Base-by-base conservation (phyloP, 2,113 vertebrate genomes). In the Mungos mungo region DNA sequence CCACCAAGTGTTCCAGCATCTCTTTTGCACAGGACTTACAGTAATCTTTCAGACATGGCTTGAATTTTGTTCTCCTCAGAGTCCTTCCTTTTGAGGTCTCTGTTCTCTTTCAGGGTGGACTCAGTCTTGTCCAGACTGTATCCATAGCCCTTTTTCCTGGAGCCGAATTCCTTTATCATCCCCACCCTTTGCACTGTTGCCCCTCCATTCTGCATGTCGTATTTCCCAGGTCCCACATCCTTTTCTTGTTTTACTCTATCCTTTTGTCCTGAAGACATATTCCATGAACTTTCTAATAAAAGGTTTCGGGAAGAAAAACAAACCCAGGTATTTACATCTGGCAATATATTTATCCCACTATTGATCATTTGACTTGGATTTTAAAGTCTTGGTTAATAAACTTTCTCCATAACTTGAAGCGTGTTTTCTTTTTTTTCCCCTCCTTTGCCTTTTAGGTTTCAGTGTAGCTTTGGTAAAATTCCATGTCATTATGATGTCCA, bases 361-460 rank as follows among this genome's bases (percentile, higher is more conserved):
- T 52, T 29, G 74, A 76, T 81, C 35, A 85, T 81, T 80, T 68
- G 23, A 90, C 35, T 93, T 47, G 14, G 4, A 66, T 45, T 95
- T 83, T 90, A 72, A 93, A 88, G 47, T 63, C 18, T 72, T 54
- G 33, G 50, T 54, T 79, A 91, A 38, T 88, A 80, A 93, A 52
- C 10, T 81, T 47, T 12, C 10, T 65, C 38, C 47, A 79, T 12
- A 96, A 52, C 33, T 63, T 74, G 54, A 90, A 69, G 9, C 18
- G 0, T 29, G n/a, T n/a, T n/a, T n/a, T n/a, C n/a, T 76, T 12
- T 41, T 19, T 79, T 54, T 76, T 35, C 27, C 14, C 38, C 19
- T 89, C 12, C 45, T 87, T 90, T 90, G 45, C 33, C 76, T 96
- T 96, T 80, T 74, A 80, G 21, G 6, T 96, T 93, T 92, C 10